These are phyloP conservation scores for Chauna torquata DNA, from an alignment of 2,113 vertebrate species.

Conservation along the genomic window DNA sequence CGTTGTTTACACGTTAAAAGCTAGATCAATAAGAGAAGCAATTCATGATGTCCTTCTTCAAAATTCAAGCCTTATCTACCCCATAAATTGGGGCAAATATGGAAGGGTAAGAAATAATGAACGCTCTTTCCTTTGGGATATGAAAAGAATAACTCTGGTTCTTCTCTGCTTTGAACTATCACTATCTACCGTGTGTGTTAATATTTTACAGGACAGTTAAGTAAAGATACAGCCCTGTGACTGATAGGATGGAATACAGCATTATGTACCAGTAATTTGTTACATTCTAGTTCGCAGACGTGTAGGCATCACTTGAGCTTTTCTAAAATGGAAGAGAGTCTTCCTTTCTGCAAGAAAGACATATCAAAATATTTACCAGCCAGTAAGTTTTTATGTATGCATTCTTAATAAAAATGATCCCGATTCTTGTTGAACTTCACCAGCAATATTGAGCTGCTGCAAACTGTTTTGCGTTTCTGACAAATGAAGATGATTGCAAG, in stretches of 20 bases:
- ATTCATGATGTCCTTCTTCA: not conserved
- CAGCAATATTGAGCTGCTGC: not conserved
- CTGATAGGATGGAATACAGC: not conserved
- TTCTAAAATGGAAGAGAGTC: not conserved
- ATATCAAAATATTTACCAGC: not conserved
- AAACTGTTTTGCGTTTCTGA: not conserved
- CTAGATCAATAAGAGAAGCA: slow-evolving; percentile 55
- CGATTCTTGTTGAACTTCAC: not conserved
- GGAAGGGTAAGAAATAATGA: not conserved
- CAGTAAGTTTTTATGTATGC: not conserved
- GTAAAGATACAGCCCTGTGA: not conserved
- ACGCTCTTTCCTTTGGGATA: not conserved
- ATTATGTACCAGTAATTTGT: not conserved
- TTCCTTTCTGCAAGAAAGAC: not conserved
- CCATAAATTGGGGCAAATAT: slow-evolving; percentile 26
- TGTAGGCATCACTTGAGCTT: not conserved
- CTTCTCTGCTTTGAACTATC: not conserved
- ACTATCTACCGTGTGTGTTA: not conserved
- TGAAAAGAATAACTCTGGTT: not conserved
- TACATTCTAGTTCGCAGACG: not conserved
- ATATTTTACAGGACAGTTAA: not conserved
- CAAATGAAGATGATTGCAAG: not conserved
- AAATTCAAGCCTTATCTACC: slow-evolving; percentile 17
- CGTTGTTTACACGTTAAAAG: slow-evolving; percentile 63
- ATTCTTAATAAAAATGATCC: not conserved